Evolutionary conservation across 2,113 vertebrate species (phyloP).

Genomic region (Accipiter cooperii): DNA sequence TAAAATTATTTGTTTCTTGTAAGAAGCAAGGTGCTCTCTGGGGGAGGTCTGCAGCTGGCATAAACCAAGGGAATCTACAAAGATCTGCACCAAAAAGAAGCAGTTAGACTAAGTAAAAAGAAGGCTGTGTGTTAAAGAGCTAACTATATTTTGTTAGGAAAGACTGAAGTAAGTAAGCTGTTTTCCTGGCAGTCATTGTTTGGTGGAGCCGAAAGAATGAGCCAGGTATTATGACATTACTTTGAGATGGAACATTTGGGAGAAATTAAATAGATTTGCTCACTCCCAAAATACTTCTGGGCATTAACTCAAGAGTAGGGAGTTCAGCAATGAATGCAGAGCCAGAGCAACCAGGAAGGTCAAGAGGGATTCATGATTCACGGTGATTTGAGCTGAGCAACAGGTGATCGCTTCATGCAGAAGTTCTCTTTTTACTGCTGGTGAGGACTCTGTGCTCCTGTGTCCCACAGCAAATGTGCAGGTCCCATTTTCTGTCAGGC

Average conservation of each 20-base stretch:
- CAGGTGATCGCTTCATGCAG: neutral
- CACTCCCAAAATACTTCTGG: conserved; percentile 1
- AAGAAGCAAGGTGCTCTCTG: neutral
- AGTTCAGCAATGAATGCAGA: neutral
- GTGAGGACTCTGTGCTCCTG: neutral
- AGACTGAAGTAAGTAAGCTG: conserved; percentile 6
- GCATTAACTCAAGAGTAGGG: neutral
- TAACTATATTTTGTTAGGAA: neutral
- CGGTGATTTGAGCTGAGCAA: neutral
- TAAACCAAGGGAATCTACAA: neutral
- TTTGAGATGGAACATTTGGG: conserved; percentile 1
- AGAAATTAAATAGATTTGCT: conserved; percentile 1
- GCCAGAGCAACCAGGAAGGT: neutral
- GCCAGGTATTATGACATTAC: conserved; percentile 42
- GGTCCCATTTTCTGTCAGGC: neutral
- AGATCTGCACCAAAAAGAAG: neutral
- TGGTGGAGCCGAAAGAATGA: conserved; percentile 6
- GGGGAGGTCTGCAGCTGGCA: neutral
- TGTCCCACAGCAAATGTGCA: neutral
- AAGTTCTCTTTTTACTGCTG: neutral
- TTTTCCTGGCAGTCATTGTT: conserved; percentile 25
- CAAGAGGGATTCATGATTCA: neutral
- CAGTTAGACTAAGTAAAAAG: neutral
- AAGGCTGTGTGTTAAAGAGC: neutral
- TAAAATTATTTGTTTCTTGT: neutral